A percentile compares a stretch with the other conserved stretches of the same genome.
Evolutionary conservation across 2,113 vertebrate genomes (phyloP).

Genomic region (human (Homo sapiens)): GRCh38 chr19:4018501-4019000

Average conservation of each 20-base stretch:
- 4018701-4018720: too few relatives aligned
- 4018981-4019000: background rate
- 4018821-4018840: background rate
- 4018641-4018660: background rate
- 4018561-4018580: too few relatives aligned
- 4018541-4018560: rapidly evolving
- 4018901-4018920: background rate
- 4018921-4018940: background rate
- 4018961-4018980: background rate
- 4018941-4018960: rapidly evolving
- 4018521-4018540: rapidly evolving
- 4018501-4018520: background rate
- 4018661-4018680: background rate
- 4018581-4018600: rapidly evolving
- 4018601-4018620: background rate
- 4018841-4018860: rapidly evolving
- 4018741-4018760: rapidly evolving
- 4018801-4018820: rapidly evolving
- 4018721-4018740: background rate
- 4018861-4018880: background rate
- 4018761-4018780: background rate
- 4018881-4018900: background rate
- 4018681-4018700: background rate
- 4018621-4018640: background rate
- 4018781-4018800: background rate